Conservation (phyloP, 2,888 invertebrate species). For the Linnaemya vulpina region DNA sequence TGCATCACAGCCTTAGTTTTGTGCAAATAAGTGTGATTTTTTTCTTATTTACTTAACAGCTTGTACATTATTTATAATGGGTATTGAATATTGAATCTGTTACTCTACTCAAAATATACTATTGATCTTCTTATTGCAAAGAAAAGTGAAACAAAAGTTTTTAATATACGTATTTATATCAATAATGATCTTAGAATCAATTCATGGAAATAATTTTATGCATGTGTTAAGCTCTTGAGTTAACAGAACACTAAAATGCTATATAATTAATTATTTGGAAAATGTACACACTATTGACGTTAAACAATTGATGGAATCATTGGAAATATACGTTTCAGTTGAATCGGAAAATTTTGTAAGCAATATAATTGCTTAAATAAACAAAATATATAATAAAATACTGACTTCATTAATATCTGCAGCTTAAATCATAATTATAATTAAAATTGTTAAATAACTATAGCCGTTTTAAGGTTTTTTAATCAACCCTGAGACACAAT, state of each 20-base stretch:
- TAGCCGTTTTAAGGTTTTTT: too few species aligned
- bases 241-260: not conserved
- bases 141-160: not conserved
- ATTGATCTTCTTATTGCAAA: conserved; percentile 9
- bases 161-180: not conserved
- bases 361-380: not conserved
- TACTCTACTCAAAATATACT: conserved; percentile 26
- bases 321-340: not conserved
- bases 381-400: not conserved
- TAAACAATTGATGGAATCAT: not conserved
- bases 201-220: conserved; percentile 5
- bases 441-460: too few species aligned
- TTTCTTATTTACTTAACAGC: conserved; percentile 18
- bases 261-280: not conserved
- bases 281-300: not conserved
- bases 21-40: conserved; percentile 52
- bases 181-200: conserved; percentile 3
- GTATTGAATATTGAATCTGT: conserved; percentile 31
- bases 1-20: conserved; percentile 46
- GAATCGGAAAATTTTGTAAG: not conserved
- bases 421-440: too few species aligned
- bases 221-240: conserved; percentile 2
- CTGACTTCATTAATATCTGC: too few species aligned
- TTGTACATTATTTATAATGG: conserved; percentile 18
- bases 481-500: too few species aligned